phyloP scores from a whole-genome alignment of 2,113 vertebrate species.

The Cromileptes altivelis region DNA sequence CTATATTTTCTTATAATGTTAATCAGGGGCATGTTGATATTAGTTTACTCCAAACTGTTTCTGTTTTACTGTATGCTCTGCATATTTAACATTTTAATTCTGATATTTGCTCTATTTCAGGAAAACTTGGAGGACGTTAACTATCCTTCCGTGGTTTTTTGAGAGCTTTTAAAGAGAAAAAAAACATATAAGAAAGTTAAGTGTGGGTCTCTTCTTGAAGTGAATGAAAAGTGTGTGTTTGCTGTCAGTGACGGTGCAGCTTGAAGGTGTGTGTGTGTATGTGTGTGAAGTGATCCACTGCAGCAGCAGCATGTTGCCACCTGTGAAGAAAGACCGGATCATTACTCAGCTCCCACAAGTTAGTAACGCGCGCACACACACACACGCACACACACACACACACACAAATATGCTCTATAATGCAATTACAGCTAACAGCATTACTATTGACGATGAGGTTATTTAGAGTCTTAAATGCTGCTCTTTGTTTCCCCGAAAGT shows the following conservation, averaged over 20 bases:
- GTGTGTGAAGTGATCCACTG: conserved; percentile 6
- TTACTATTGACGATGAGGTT: conserved; percentile 10
- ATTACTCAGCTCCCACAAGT: conserved; percentile 92
- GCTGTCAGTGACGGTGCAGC: background rate
- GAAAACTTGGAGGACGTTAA: background rate
- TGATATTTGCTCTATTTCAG: conserved; percentile 13
- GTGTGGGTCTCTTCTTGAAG: conserved; percentile 1
- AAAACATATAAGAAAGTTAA: background rate
- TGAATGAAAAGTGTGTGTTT: conserved; percentile 23
- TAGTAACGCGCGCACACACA: conserved; percentile 44
- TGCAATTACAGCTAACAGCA: conserved; percentile 32
- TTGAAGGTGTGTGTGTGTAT: conserved; percentile 19
- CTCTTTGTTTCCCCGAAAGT: background rate
- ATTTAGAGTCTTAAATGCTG: conserved; percentile 9
- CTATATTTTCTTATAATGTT: background rate
- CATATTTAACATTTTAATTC: background rate
- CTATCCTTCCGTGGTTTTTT: background rate
- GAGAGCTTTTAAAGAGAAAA: background rate
- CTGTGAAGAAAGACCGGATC: conserved; percentile 91
- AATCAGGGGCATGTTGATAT: background rate
- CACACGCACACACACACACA: conserved; percentile 31
- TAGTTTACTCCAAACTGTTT: background rate
- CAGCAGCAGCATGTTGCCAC: conserved; percentile 90
- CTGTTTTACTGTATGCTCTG: no score
- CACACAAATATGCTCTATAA: conserved; percentile 11